phyloP scores from a whole-genome alignment of 2,113 vertebrate genomes.

The Podocnemis expansa region DNA sequence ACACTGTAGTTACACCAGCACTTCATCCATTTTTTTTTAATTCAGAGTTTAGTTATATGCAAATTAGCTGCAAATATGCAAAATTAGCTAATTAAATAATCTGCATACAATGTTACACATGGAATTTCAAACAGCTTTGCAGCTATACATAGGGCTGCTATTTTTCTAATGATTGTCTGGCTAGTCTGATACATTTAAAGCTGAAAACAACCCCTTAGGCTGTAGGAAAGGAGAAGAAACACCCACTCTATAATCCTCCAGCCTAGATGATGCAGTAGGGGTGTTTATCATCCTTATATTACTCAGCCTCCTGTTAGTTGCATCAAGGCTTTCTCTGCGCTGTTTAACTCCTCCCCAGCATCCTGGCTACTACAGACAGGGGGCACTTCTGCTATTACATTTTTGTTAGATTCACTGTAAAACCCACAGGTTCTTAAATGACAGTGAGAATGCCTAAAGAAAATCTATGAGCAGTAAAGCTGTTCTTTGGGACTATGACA shows the following conservation, averaged over 20 bases:
- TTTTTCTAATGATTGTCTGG: neutral
- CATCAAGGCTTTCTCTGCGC: too few relatives aligned
- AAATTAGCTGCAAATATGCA: neutral
- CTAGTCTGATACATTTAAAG: neutral
- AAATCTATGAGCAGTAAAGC: neutral
- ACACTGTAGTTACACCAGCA: neutral
- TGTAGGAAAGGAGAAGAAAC: neutral
- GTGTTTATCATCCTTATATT: neutral
- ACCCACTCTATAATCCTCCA: neutral
- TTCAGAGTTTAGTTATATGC: neutral
- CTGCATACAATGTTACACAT: neutral
- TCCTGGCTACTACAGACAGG: neutral
- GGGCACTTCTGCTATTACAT: neutral
- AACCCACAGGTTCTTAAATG: neutral
- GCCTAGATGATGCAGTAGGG: neutral
- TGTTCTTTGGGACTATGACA: neutral
- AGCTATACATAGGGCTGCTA: neutral
- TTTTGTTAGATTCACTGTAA: neutral
- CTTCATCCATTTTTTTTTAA: neutral
- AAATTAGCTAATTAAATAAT: neutral
- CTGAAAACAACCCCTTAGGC: neutral
- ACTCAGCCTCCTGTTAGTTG: neutral
- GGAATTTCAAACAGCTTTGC: neutral
- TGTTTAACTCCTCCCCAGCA: fast-evolving
- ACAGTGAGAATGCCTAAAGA: neutral